These are phyloP conservation scores for Dolichopus griseipennis DNA, from an alignment of 2,888 invertebrate species.

Conservation along the genomic window DNA sequence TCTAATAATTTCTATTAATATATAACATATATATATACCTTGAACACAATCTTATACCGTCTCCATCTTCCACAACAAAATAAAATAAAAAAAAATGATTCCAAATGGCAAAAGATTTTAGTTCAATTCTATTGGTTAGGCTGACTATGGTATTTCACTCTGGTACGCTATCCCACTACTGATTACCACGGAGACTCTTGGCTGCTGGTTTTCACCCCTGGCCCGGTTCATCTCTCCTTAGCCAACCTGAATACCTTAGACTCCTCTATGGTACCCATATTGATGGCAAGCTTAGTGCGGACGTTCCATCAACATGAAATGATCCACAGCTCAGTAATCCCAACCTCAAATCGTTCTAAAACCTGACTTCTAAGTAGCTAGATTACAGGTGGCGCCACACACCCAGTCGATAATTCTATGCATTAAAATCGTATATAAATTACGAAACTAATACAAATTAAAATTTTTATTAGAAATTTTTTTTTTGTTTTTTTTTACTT, in stretches of 20 bases:
- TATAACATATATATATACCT: too few species aligned
- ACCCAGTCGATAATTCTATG: constrained; percentile 57
- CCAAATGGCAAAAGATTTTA: constrained; percentile 50
- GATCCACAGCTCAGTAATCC: constrained; percentile 55
- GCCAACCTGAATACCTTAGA: constrained; percentile 76
- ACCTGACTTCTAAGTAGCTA: constrained; percentile 88
- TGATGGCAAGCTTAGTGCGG: constrained; percentile 95
- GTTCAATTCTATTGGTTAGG: constrained; percentile 73
- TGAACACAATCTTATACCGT: too few species aligned
- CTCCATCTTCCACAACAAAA: too few species aligned
- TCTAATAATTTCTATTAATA: too few species aligned
- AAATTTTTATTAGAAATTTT: too few species aligned
- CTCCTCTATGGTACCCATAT: constrained; percentile 88
- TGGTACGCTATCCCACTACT: constrained; percentile 98
- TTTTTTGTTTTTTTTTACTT: too few species aligned
- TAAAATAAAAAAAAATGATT: not conserved
- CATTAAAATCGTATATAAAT: too few species aligned
- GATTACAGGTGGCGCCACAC: constrained; percentile 99
- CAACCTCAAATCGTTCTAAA: constrained; percentile 88
- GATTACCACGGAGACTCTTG: constrained; percentile 98
- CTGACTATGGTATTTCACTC: constrained; percentile 85
- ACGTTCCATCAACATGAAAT: constrained; percentile 79
- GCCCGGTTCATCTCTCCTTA: constrained; percentile 97
- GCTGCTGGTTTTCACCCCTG: constrained; percentile 99
- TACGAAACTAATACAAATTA: too few species aligned